Conservation (phyloP, 2,888 invertebrate genomes). For the Eudemis profundana region DNA sequence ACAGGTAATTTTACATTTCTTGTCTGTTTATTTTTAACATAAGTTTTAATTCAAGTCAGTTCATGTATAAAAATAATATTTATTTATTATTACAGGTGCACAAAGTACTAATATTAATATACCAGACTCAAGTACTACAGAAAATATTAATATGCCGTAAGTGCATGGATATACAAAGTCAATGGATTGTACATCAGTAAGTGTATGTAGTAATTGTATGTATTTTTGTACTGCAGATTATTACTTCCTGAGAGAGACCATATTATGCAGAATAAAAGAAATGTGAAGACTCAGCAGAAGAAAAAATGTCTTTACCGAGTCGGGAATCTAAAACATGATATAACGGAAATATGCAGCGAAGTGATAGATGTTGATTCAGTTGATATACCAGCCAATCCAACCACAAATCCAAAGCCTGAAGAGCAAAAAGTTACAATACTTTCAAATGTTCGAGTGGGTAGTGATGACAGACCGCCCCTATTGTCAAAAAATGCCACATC, state of each 20-base stretch:
- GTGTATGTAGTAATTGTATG: too few relatives aligned
- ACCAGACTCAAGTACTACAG: conserved; percentile 73
- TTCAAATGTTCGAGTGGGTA: conserved; percentile 75
- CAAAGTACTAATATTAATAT: conserved; percentile 57
- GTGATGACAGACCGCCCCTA: conserved; percentile 53
- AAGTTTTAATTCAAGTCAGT: too few relatives aligned
- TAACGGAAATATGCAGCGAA: conserved; percentile 37
- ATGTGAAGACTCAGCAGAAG: conserved; percentile 47
- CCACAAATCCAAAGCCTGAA: conserved; percentile 55
- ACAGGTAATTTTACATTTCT: conserved; percentile 54
- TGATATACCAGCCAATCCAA: conserved; percentile 48
- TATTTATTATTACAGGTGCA: conserved; percentile 52
- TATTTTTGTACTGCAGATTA: conserved; percentile 55
- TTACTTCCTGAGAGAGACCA: conserved; percentile 52
- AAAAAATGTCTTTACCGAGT: conserved; percentile 52
- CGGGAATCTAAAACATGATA: conserved; percentile 47
- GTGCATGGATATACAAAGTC: conserved; percentile 48
- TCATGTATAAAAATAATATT: not conserved
- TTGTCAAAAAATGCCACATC: conserved; percentile 62
- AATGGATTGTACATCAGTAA: too few relatives aligned
- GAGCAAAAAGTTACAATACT: conserved; percentile 73
- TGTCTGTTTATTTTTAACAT: not conserved
- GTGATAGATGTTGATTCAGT: conserved; percentile 39
- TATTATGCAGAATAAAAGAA: conserved; percentile 47
- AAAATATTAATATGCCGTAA: conserved; percentile 63